Evolutionary conservation across 1,140 invertebrate species (phyloP).

Genomic region (Lepidurus couesii): DNA sequence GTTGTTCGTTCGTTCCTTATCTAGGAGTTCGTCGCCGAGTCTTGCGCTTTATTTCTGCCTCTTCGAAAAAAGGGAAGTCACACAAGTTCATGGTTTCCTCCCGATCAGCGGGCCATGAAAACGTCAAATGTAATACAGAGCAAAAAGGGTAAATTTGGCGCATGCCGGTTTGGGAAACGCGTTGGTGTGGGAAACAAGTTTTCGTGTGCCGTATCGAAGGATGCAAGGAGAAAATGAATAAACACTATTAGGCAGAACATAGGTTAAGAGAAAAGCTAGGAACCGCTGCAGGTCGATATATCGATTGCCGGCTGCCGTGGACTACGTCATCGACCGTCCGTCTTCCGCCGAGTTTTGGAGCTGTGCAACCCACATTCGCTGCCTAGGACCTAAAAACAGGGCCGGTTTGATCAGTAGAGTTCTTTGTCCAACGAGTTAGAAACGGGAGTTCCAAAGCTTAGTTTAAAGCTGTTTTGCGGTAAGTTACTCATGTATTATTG

Average conservation of each 20-base stretch:
- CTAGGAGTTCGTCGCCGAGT: neutral
- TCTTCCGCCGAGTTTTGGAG: neutral
- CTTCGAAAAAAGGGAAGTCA: neutral
- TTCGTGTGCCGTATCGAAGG: neutral
- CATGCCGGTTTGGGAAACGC: neutral
- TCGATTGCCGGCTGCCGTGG: neutral
- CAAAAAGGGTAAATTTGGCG: constrained; percentile 6
- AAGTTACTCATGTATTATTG: neutral
- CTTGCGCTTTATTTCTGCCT: neutral
- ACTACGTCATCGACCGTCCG: constrained; percentile 7
- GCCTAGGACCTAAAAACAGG: neutral
- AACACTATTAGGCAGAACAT: neutral
- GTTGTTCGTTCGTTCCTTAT: neutral
- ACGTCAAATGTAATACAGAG: neutral
- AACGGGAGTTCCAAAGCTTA: too few relatives aligned
- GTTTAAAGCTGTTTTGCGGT: too few relatives aligned
- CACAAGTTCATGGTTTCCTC: neutral
- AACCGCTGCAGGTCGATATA: neutral
- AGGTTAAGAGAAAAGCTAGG: neutral
- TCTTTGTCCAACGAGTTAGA: too few relatives aligned
- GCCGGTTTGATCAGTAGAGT: too few relatives aligned
- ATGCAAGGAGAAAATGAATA: neutral
- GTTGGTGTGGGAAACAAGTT: too few relatives aligned
- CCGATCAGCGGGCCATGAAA: neutral
- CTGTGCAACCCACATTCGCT: neutral